These are phyloP conservation scores for Desmodus rotundus DNA, from an alignment of 2,113 vertebrate species.

Conservation along the genomic window DNA sequence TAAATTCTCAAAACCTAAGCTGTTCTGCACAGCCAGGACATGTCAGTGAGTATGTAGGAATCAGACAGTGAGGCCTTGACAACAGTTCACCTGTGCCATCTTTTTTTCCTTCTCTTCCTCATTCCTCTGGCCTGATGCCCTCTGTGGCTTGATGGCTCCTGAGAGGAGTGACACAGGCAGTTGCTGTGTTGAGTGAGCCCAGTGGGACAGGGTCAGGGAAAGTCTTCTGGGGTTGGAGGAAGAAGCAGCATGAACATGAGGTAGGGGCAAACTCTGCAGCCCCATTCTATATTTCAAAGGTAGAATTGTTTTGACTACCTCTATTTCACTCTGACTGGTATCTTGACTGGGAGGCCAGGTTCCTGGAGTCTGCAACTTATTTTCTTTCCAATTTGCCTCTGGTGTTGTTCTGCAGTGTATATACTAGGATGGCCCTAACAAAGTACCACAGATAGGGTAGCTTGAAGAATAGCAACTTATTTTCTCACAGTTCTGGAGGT, in stretches of 20 bases:
- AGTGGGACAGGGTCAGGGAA: not conserved
- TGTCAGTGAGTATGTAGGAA: not conserved
- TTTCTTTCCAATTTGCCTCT: not conserved
- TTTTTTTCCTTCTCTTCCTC: not conserved
- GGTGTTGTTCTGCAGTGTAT: not conserved
- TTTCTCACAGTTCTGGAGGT: not conserved
- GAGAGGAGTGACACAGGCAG: not conserved
- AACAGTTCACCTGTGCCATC: not conserved
- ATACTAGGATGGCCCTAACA: not conserved
- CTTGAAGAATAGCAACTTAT: not conserved
- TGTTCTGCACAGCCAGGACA: not conserved
- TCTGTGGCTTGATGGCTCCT: not conserved
- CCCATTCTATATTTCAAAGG: not conserved
- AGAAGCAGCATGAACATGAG: not conserved
- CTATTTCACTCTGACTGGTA: not conserved
- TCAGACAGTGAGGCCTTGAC: not conserved
- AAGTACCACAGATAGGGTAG: not conserved
- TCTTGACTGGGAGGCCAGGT: not conserved
- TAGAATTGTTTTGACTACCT: not conserved
- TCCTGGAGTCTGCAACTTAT: not conserved
- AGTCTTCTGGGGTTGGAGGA: too few relatives aligned
- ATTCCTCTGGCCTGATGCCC: not conserved
- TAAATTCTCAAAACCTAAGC: not conserved
- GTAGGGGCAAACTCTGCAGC: fast-evolving
- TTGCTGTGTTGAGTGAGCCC: not conserved